Conservation (phyloP, 2,797 vertebrate species). For the Galago senegalensis region DNA sequence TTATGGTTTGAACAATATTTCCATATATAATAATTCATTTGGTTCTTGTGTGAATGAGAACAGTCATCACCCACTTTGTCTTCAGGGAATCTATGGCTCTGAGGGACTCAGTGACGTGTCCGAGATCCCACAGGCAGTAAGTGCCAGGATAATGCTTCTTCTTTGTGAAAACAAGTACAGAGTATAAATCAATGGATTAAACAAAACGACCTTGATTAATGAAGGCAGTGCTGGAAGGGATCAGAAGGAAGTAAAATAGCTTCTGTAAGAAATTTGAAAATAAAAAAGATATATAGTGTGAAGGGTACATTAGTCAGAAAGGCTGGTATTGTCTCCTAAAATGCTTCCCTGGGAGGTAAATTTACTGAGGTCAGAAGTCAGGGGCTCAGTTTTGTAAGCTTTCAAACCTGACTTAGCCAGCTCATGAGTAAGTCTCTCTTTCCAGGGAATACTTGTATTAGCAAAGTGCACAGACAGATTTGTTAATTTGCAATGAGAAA, state of each 20-base stretch:
- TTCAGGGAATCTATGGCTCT: neutral
- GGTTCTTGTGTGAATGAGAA: no score
- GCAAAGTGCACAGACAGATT: neutral
- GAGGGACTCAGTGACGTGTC: neutral
- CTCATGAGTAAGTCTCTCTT: neutral
- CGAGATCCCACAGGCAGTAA: neutral
- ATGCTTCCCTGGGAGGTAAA: neutral
- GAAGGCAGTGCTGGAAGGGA: neutral
- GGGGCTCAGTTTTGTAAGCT: neutral
- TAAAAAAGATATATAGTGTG: no score
- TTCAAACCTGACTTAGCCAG: neutral
- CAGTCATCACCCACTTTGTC: neutral
- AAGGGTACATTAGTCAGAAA: neutral
- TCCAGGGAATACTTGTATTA: neutral
- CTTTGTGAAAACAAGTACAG: slow-evolving; percentile 29
- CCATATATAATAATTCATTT: neutral
- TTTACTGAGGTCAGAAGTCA: neutral
- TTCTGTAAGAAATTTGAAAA: neutral
- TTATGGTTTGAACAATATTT: neutral
- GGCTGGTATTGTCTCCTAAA: neutral
- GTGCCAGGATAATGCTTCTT: neutral
- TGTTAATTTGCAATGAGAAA: slow-evolving; percentile 23
- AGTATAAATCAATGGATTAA: neutral
- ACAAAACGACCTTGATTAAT: neutral
- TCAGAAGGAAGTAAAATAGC: neutral